Conservation (phyloP, 2,888 invertebrate species). For the Petrophora chlorosata region DNA sequence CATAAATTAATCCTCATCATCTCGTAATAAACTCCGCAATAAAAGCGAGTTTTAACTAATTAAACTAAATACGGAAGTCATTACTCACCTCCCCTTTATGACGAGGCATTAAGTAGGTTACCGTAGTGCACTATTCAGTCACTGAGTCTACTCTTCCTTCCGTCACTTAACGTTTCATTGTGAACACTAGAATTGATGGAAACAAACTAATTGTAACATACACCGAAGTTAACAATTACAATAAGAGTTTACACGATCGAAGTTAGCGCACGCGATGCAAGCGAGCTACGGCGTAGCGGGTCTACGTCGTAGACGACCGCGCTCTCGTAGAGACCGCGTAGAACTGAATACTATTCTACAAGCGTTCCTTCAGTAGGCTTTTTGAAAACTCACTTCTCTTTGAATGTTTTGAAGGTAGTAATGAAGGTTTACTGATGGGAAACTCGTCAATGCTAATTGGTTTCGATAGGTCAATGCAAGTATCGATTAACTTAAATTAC, state of each 20-base stretch:
- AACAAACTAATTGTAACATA: conserved; percentile 35
- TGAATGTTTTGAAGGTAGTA: conserved; percentile 44
- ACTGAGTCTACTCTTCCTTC: conserved; percentile 50
- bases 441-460: conserved; percentile 40
- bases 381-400: conserved; percentile 54
- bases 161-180: conserved; percentile 47
- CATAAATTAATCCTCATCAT: conserved; percentile 17
- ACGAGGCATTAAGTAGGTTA: conserved; percentile 69
- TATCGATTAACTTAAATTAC: conserved; percentile 25
- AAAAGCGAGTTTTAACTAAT: conserved; percentile 25
- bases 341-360: conserved; percentile 56
- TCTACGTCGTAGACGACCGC: conserved; percentile 70
- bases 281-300: conserved; percentile 42
- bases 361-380: conserved; percentile 48
- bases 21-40: conserved; percentile 11
- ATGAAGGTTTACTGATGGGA: conserved; percentile 48
- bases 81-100: conserved; percentile 69
- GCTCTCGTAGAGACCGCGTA: conserved; percentile 62
- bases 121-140: conserved; percentile 64
- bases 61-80: conserved; percentile 48
- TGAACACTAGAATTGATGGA: conserved; percentile 25
- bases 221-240: conserved; percentile 26
- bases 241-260: conserved; percentile 18
- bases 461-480: conserved; percentile 28
- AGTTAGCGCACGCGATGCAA: conserved; percentile 27